These are phyloP conservation scores for Tetramorium parvispinum DNA, from an alignment of 1,140 invertebrate species.

Conservation along the genomic window DNA sequence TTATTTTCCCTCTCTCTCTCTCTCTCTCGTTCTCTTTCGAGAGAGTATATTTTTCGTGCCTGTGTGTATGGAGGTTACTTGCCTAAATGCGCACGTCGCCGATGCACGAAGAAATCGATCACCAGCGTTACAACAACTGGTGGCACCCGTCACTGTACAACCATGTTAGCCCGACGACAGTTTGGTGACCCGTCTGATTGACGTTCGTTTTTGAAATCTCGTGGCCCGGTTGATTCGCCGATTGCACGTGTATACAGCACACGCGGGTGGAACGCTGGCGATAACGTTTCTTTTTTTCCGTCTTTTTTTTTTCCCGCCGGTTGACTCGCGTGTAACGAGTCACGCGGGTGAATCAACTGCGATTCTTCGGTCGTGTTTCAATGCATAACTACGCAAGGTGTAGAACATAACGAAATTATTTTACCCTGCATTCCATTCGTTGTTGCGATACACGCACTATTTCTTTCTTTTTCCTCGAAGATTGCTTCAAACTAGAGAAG, in stretches of 20 bases:
- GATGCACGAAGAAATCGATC: slow-evolving; percentile 53
- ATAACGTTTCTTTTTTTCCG: slow-evolving; percentile 25
- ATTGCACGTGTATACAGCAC: slow-evolving; percentile 32
- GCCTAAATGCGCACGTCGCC: slow-evolving; percentile 34
- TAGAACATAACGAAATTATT: slow-evolving; percentile 25
- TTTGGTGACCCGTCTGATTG: slow-evolving; percentile 51
- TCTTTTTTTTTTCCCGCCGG: neutral
- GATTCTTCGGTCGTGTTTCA: slow-evolving; percentile 23
- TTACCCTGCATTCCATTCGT: neutral
- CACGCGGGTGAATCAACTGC: slow-evolving; percentile 33
- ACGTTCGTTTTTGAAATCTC: slow-evolving; percentile 54
- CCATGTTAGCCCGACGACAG: slow-evolving; percentile 31
- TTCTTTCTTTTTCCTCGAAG: neutral
- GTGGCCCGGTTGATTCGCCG: slow-evolving; percentile 28
- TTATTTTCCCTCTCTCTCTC: neutral
- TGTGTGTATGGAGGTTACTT: slow-evolving; percentile 10
- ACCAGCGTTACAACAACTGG: neutral
- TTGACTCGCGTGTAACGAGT: slow-evolving; percentile 22
- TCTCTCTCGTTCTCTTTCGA: neutral
- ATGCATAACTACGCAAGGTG: slow-evolving; percentile 20
- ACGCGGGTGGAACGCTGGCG: neutral
- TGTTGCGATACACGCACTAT: neutral
- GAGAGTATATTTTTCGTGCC: slow-evolving; percentile 23
- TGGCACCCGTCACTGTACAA: slow-evolving; percentile 23
- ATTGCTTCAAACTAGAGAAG: neutral